Evolutionary conservation across 2,797 vertebrate species (phyloP).

Genomic region (Carcharodon carcharias): DNA sequence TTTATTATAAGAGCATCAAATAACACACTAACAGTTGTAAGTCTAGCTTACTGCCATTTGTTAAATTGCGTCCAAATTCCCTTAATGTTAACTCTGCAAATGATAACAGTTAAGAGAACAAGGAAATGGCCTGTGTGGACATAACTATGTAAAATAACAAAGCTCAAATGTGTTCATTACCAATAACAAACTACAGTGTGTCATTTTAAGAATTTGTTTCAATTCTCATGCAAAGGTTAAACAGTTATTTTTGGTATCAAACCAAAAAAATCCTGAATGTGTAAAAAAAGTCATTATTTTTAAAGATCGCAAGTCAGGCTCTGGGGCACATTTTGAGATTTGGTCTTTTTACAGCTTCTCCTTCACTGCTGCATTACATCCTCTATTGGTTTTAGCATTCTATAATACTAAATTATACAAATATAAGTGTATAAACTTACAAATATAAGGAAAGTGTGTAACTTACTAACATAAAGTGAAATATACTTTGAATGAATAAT

Average conservation of each 20-base stretch:
- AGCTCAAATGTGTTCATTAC: neutral
- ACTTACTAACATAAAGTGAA: conserved; percentile 87
- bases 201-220: neutral
- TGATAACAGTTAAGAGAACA: neutral
- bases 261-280: neutral
- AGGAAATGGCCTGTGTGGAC: neutral
- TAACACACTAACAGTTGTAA: neutral
- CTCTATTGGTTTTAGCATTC: neutral
- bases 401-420: neutral
- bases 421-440: neutral
- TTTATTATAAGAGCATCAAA: neutral
- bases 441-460: neutral
- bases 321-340: neutral
- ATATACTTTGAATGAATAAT: conserved; percentile 72
- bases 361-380: neutral
- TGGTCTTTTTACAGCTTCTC: neutral
- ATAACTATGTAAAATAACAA: neutral
- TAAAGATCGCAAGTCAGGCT: neutral
- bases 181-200: neutral
- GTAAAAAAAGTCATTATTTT: neutral
- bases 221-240: neutral
- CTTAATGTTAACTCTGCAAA: neutral
- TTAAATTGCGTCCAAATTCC: neutral
- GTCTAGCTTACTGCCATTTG: neutral
- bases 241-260: neutral